A percentile compares a stretch with the other conserved stretches of the same genome.
phyloP scores from a whole-genome alignment of 1,140 invertebrate genomes.

The Phthorimaea operculella region DNA sequence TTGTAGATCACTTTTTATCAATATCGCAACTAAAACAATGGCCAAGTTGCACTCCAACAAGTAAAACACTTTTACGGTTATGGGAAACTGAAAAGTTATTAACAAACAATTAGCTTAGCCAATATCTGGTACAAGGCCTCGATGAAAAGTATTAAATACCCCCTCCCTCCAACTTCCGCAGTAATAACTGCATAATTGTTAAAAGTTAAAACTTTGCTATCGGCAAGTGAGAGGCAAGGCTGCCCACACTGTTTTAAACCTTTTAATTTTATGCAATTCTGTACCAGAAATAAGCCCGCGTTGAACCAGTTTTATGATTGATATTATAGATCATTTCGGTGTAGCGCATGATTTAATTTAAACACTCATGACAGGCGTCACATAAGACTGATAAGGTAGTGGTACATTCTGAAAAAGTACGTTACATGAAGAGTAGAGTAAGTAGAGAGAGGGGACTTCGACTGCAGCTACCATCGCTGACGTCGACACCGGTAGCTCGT shows the following conservation, averaged over 20 bases:
- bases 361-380: too few relatives aligned
- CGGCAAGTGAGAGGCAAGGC: conserved; percentile 2
- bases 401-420: too few relatives aligned
- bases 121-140: conserved; percentile 1
- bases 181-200: background rate
- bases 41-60: background rate
- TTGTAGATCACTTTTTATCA: background rate
- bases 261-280: too few relatives aligned
- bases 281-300: too few relatives aligned
- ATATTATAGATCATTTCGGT: too few relatives aligned
- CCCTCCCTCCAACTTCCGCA: background rate
- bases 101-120: conserved; percentile 1
- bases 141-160: background rate
- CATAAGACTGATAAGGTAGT: too few relatives aligned
- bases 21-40: background rate
- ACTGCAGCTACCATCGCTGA: too few relatives aligned
- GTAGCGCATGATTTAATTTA: too few relatives aligned
- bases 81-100: conserved; percentile 2
- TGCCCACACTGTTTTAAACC: background rate
- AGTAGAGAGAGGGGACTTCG: too few relatives aligned
- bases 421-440: too few relatives aligned
- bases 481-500: too few relatives aligned
- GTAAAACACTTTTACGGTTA: background rate
- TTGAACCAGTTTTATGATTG: too few relatives aligned
- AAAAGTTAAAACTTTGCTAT: background rate